Evolutionary conservation across 2,797 vertebrate genomes (phyloP).

Genomic region (Takifugu ocellatus): DNA sequence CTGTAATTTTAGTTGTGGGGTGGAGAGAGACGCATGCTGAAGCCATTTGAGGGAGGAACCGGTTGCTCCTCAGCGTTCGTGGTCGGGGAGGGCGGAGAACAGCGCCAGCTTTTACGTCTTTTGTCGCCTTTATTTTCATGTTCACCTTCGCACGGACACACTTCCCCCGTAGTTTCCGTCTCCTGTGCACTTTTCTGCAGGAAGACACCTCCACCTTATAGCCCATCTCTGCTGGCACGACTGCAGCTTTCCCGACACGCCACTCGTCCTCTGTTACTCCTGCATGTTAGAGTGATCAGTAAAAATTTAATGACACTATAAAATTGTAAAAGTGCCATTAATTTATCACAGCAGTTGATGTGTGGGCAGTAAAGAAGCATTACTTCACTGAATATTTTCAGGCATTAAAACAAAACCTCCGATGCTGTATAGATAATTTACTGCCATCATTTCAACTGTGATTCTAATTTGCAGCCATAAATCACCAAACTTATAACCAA

Average conservation of each 20-base stretch:
- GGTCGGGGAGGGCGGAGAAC: constrained; percentile 78
- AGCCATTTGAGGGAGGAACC: constrained; percentile 81
- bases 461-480: constrained; percentile 89
- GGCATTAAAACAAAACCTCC: constrained; percentile 88
- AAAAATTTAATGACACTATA: constrained; percentile 99
- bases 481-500: constrained; percentile 93
- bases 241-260: constrained; percentile 80
- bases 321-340: constrained; percentile 99
- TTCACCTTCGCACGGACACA: constrained; percentile 21
- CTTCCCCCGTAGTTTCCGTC: constrained; percentile 9
- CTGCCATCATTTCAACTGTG: constrained; percentile 86
- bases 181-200: constrained; percentile 3
- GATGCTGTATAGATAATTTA: constrained; percentile 88
- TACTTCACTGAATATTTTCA: constrained; percentile 94
- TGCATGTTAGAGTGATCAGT: constrained; percentile 97
- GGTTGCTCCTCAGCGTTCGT: constrained; percentile 72
- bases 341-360: constrained; percentile 97
- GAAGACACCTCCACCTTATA: constrained; percentile 21
- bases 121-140: constrained; percentile 77
- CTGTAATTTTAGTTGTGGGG: constrained; percentile 83
- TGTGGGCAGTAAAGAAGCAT: constrained; percentile 91
- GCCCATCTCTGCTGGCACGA: constrained; percentile 56
- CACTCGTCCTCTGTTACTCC: constrained; percentile 90
- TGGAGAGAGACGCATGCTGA: constrained; percentile 77
- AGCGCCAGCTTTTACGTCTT: constrained; percentile 74